Evolutionary conservation across 2,888 invertebrate species (phyloP), one percentile per base, ranked within the genome.

Genomic region (Physocephala rufipes): DNA sequence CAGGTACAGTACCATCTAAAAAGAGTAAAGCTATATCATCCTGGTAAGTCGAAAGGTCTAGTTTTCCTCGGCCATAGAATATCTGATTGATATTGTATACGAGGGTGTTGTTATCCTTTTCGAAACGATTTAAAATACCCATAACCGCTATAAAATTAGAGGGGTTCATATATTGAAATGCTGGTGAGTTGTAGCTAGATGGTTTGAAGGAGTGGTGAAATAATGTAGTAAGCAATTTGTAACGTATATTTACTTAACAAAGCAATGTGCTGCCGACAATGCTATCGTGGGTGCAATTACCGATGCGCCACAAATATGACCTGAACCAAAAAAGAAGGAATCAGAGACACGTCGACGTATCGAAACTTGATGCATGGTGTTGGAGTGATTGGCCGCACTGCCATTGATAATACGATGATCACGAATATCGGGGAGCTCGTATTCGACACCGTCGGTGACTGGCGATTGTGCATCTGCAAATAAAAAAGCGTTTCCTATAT

Each of bases 241-340:
- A 36, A 36, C 5, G 36, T 4, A 36, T 0, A 75, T 74, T 71
- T 68, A 80, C 80, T 77, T 75, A 73, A 78, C 78, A 49, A 79
- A 64, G 63, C 80, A 80, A 58, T 80, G 80, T 5, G 77, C 77
- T 19, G 80, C 77, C 5, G 79, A 78, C 4, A 80, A 66, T 9
- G 80, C 75, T 4, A 74, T 58, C n/a, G 76, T 77, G 2, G 75
- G 67, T 0, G 73, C 55, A 43, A 85, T 81, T 45, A 85, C 73
- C 0, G 82, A 73, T 4, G 82, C 85, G 1, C 85, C 86, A 62
- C 85, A 85, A 4, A 84, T 74, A 75, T 85, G 85, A 0, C 85
- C 85, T 3, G 78, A 75, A 15, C 85, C 85, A 65, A 79, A 85
- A 69, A 77, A 80, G 28, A 76, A 79, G 66, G 79, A 79, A 65